These are phyloP conservation scores for Zeugodacus cucurbitae DNA, from an alignment of 1,140 invertebrate genomes.

Conservation along the genomic window DNA sequence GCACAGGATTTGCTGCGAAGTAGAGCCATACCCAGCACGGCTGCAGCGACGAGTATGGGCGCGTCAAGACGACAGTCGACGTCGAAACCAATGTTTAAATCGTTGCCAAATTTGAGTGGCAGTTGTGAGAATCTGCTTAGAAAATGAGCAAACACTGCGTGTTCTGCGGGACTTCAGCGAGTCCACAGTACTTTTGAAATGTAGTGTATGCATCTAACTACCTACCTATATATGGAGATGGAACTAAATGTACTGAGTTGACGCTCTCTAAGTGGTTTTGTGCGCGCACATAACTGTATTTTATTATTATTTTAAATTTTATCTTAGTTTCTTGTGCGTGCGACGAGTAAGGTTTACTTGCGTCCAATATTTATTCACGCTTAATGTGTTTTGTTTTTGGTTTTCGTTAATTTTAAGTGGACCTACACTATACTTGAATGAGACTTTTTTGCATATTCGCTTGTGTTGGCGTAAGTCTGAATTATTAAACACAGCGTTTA, in stretches of 20 bases:
- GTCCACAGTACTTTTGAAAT: neutral
- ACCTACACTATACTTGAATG: neutral
- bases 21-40: slow-evolving; percentile 22
- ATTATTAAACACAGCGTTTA: neutral
- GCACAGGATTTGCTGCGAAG: neutral
- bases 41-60: slow-evolving; percentile 43
- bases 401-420: neutral
- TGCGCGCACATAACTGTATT: neutral
- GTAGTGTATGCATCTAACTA: neutral
- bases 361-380: slow-evolving; percentile 36
- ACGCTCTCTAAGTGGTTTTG: slow-evolving; percentile 5
- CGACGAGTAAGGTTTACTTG: slow-evolving; percentile 2
- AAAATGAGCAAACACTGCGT: slow-evolving; percentile 52
- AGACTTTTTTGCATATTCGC: neutral
- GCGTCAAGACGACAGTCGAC: slow-evolving; percentile 51
- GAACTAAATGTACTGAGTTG: slow-evolving; percentile 20
- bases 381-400: neutral
- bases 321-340: neutral
- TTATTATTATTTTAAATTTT: neutral
- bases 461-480: neutral
- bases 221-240: neutral
- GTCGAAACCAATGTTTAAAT: slow-evolving; percentile 67
- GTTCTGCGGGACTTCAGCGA: neutral
- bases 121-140: slow-evolving; percentile 73
- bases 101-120: slow-evolving; percentile 75